These are phyloP conservation scores for Anagyrus pseudococci DNA, from an alignment of 2,888 invertebrate genomes.

Conservation along the genomic window DNA sequence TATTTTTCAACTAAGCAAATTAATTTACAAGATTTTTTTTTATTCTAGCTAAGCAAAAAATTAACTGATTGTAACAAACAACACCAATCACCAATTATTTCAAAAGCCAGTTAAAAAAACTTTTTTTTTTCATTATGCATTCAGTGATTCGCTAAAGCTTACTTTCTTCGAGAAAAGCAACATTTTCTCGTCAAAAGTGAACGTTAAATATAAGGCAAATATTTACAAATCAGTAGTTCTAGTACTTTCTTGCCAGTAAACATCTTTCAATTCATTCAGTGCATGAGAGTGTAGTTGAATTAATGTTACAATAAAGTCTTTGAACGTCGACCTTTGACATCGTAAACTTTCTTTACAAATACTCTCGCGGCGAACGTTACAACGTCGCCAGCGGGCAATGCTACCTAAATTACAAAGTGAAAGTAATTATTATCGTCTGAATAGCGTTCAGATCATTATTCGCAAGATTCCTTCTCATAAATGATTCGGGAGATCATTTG, in stretches of 20 bases:
- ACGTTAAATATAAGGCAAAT: neutral
- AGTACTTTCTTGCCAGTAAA: conserved; percentile 28
- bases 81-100: conserved; percentile 15
- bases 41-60: conserved; percentile 17
- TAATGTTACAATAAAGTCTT: conserved; percentile 4
- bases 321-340: conserved; percentile 1
- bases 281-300: conserved; percentile 20
- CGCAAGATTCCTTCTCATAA: conserved; percentile 23
- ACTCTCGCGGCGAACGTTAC: conserved; percentile 9
- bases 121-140: conserved; percentile 10
- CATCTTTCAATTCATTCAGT: conserved; percentile 1
- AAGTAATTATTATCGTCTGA: conserved; percentile 4
- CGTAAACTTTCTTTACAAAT: conserved; percentile 23
- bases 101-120: neutral
- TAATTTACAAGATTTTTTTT: conserved; percentile 22
- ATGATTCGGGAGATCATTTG: conserved; percentile 57
- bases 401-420: conserved; percentile 27
- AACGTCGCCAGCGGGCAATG: conserved; percentile 4
- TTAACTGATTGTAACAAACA: conserved; percentile 13
- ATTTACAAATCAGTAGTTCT: conserved; percentile 25
- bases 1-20: conserved; percentile 11
- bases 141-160: neutral
- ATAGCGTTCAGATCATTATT: conserved; percentile 11
- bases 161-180: conserved; percentile 1
- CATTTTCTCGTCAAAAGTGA: neutral